A percentile compares a stretch with the other conserved stretches of the same genome.
Conservation (phyloP, 2,888 invertebrate species). For the Clepsis dumicolana region DNA sequence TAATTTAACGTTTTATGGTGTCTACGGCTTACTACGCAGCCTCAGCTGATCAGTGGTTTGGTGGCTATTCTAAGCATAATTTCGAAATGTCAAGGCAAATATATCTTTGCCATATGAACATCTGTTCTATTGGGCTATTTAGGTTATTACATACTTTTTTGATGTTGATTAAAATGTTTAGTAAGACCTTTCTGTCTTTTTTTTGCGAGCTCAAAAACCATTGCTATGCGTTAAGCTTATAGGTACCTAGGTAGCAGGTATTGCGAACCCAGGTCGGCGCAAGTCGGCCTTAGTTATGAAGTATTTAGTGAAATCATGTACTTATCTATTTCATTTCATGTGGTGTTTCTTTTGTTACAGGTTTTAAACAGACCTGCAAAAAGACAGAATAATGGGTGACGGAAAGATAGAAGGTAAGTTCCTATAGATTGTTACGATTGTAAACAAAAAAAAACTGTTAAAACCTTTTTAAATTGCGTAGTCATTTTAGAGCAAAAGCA, state of each 20-base stretch:
- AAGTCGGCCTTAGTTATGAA: no score
- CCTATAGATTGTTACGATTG: not conserved
- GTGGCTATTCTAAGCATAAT: constrained; percentile 12
- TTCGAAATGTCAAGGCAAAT: constrained; percentile 36
- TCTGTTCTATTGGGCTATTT: not conserved
- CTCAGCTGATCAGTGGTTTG: constrained; percentile 27
- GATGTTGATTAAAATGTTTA: no score
- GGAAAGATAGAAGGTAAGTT: constrained; percentile 59
- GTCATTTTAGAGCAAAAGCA: not conserved
- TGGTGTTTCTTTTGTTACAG: constrained; percentile 25
- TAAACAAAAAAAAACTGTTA: not conserved
- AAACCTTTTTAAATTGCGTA: not conserved
- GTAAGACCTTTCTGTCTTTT: not conserved
- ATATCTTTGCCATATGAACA: constrained; percentile 11
- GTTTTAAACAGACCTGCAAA: constrained; percentile 30
- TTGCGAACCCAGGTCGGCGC: not conserved
- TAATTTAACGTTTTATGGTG: constrained; percentile 8
- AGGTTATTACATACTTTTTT: constrained; percentile 10
- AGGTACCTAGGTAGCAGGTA: not conserved
- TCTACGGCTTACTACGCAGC: constrained; percentile 1
- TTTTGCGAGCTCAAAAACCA: not conserved
- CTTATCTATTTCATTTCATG: not conserved
- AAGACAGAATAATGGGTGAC: constrained; percentile 56
- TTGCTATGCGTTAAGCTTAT: not conserved
- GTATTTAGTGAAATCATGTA: no score